Base-by-base conservation (phyloP, 2,113 vertebrate genomes). In the Phalacrocorax aristotelis region DNA sequence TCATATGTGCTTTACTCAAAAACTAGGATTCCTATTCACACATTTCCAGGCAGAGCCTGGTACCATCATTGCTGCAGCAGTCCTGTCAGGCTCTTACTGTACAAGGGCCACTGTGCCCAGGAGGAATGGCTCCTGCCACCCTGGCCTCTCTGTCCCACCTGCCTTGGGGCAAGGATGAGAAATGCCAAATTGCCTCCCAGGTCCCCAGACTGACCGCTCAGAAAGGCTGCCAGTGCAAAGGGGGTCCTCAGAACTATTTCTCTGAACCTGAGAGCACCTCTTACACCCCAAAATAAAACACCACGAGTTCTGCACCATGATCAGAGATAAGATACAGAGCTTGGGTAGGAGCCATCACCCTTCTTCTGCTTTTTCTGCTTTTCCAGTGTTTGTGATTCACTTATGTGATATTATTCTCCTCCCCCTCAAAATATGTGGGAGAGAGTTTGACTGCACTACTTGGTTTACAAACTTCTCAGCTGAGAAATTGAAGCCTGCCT, bases 21-120 rank as follows among this genome's bases (percentile, higher is more conserved):
- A 90, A 70, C 32, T 79, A 71, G 30, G 15, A 64, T 49, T 71
- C 18, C 23, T 66, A 21, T 36, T 57, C 76, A 48, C 23, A 42
- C 9, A 23, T 87, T 85, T 38, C 46, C 40, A 57, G 51, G 22
- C 10, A 55, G 13, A 74, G 8, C 46, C 62, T 78, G 20, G n/a
- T 54, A 42, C 32, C 46, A 20, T 30, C 30, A 36, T 15, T 68
- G 27, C 49, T 64, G n/a, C 10, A 3, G 36, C 32, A 20, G 25
- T 60, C 8, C 40, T 0, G 0, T 60, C 46, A 60, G 30, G 22
- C 12, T 22, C 25, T 55, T 1, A 0, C 16, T 1, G 1, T 4
- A 13, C 7, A 57, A 34, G 20, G 11, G 29, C 15, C 58, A 57
- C 40, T 14, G 3, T 0, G 0, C 9, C 16, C 3, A 1, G 46